A percentile compares a stretch with the other conserved stretches of the same genome.
Evolutionary conservation across 2,113 vertebrate species (phyloP).

Genomic region (Morone saxatilis): DNA sequence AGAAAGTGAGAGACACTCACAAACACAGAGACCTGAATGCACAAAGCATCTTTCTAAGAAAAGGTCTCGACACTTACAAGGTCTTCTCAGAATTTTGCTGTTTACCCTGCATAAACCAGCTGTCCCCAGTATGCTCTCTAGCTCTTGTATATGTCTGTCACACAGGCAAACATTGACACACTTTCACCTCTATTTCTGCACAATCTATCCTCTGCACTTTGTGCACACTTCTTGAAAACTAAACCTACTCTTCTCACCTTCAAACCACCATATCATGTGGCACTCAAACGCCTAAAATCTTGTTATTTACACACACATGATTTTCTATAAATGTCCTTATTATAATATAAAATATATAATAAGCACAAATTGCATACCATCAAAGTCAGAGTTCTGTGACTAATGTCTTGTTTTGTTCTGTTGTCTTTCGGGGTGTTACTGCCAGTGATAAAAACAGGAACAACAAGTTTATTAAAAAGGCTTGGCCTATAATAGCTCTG

Average conservation of each 20-base stretch:
- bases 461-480: constrained; percentile 21
- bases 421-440: neutral
- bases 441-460: constrained; percentile 20
- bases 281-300: neutral
- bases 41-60: constrained; percentile 3
- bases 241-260: neutral
- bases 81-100: constrained; percentile 19
- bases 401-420: neutral
- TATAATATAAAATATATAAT: neutral
- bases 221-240: neutral
- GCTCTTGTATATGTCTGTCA: neutral
- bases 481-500: neutral
- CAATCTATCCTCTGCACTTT: neutral
- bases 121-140: constrained; percentile 7
- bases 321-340: neutral
- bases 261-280: neutral
- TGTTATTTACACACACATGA: neutral
- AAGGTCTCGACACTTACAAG: neutral
- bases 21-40: neutral
- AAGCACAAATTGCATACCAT: neutral
- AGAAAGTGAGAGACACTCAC: neutral
- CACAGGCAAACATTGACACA: neutral
- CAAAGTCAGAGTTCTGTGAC: neutral
- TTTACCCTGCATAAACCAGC: constrained; percentile 26
- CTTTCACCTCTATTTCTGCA: neutral